Percentiles rank a stretch among this genome's conserved stretches.
Evolutionary conservation across 2,797 vertebrate species (phyloP).

Genomic region (Streptopelia turtur): DNA sequence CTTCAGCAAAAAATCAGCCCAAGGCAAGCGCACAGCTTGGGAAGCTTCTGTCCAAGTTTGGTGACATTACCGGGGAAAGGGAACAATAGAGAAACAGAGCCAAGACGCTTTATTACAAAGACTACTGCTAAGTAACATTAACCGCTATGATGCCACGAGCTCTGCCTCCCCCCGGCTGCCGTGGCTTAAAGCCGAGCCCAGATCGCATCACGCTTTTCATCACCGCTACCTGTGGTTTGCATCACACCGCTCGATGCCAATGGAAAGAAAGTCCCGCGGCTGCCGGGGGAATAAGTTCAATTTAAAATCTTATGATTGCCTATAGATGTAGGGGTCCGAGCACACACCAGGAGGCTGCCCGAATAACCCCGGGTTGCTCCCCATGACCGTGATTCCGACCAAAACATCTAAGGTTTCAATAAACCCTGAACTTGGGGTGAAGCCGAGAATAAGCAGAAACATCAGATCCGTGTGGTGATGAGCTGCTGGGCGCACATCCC

Average conservation of each 20-base stretch:
- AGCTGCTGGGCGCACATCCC: not conserved
- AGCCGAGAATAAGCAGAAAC: not conserved
- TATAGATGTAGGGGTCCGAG: not conserved
- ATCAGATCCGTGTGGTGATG: accelerated
- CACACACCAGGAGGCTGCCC: not conserved
- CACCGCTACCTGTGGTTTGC: accelerated
- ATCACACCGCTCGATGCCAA: accelerated
- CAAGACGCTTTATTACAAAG: not conserved
- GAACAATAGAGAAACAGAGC: slow-evolving; percentile 54
- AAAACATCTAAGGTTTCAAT: not conserved
- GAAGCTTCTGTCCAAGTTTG: slow-evolving; percentile 59
- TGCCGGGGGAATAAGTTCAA: accelerated
- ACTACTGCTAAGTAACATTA: not conserved
- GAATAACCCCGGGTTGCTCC: not conserved
- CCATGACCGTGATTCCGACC: not conserved
- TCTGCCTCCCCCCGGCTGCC: not conserved
- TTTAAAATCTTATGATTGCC: not conserved
- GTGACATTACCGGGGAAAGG: slow-evolving; percentile 34
- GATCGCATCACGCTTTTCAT: not conserved
- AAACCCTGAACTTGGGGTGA: not conserved
- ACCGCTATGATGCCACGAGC: accelerated
- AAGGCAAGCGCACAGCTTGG: slow-evolving; percentile 48
- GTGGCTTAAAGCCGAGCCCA: not conserved
- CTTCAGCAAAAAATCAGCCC: slow-evolving; percentile 33
- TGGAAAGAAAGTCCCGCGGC: not conserved